Evolutionary conservation across 2,888 invertebrate species (phyloP).

Genomic region (Amaurobius ferox): DNA sequence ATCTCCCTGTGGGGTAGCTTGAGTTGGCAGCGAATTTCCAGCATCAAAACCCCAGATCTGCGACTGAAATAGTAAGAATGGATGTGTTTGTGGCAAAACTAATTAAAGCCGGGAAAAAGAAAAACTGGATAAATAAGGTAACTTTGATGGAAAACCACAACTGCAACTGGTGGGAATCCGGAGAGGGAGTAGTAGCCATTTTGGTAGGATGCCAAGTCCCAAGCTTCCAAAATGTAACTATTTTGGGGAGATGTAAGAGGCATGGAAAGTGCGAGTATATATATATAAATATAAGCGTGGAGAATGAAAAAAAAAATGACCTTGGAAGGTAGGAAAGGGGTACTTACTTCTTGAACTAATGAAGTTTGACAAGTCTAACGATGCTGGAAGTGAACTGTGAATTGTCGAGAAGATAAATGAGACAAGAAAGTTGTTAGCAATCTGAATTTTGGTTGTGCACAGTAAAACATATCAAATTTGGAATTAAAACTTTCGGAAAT

Average conservation of each 20-base stretch:
- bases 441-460: too few species aligned
- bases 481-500: too few species aligned
- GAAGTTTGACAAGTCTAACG: not conserved
- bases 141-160: constrained; percentile 3
- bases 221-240: not conserved
- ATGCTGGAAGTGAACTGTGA: not conserved
- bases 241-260: not conserved
- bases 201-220: not conserved
- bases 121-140: not conserved
- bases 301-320: not conserved
- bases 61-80: constrained; percentile 16
- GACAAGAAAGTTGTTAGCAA: too few species aligned
- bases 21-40: not conserved
- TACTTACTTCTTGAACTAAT: not conserved
- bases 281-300: not conserved
- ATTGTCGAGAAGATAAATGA: too few species aligned
- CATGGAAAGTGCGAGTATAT: not conserved
- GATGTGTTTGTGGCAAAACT: constrained; percentile 2
- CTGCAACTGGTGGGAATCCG: not conserved
- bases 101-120: not conserved
- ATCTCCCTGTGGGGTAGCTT: not conserved
- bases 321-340: not conserved
- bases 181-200: not conserved
- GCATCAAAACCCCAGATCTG: not conserved
- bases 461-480: too few species aligned